Conservation (phyloP, 2,113 vertebrate genomes). For the Rhineura floridana region DNA sequence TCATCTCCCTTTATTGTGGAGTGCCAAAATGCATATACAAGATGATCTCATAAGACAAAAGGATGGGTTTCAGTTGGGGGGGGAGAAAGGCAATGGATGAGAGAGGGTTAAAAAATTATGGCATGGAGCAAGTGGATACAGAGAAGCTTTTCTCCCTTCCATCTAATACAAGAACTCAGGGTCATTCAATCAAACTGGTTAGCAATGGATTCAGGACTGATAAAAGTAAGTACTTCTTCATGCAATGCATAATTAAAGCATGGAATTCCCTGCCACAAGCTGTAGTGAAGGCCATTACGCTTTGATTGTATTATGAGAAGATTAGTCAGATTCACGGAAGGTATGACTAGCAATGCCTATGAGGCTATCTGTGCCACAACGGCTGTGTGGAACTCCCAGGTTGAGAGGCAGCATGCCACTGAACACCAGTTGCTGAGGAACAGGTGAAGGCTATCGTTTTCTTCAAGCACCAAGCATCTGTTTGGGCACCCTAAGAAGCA, state of each 20-base stretch:
- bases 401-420: neutral
- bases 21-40: neutral
- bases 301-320: neutral
- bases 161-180: neutral
- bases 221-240: too few relatives aligned
- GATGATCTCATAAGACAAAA: neutral
- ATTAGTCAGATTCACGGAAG: neutral
- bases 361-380: neutral
- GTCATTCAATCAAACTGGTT: too few relatives aligned
- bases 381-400: neutral
- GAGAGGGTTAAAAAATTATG: neutral
- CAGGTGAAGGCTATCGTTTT: too few relatives aligned
- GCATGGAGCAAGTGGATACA: neutral
- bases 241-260: too few relatives aligned
- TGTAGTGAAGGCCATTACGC: neutral
- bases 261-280: too few relatives aligned
- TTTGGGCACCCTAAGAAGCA: neutral
- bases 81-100: neutral
- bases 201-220: too few relatives aligned
- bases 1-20: neutral
- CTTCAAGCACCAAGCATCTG: neutral
- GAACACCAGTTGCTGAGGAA: neutral
- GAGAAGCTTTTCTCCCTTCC: neutral
- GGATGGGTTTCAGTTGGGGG: neutral
- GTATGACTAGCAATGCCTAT: neutral